Evolutionary conservation across 2,888 invertebrate species (phyloP), one percentile per base, ranked within the genome.

Genomic region (Apocheima hispidaria): DNA sequence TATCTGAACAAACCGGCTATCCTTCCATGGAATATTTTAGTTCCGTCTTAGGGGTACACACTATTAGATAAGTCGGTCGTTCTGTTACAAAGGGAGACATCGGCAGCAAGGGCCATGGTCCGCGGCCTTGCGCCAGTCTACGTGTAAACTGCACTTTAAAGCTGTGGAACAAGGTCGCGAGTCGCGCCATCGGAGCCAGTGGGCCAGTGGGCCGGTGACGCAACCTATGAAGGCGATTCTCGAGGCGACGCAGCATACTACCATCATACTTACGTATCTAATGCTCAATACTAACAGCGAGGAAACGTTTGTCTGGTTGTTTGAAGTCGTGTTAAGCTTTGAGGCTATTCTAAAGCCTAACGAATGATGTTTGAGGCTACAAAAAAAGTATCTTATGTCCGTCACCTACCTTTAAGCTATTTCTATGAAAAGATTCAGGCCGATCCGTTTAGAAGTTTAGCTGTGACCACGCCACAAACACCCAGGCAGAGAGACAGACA

Each of bases 171-270:
- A 51, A 51, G 58, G 58, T 38, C 16, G 58, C 10, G 26, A 26
- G 16, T 44, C 30, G 16, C 10, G n/a, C n/a, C 18, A 36, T 12
- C 20, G 38, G 38, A 59, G 64, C 20, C 66, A 66, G 59, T 66
- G 56, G 52, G 66, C 63, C 66, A 64, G 50, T 55, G 28, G 58
- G 41, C 28, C 56, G 60, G 55, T 54, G 49, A 64, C 63, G 54
- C 58, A 63, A 58, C 41, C 18, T 10, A 14, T 16, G 18, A 20
- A 33, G 49, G 21, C 16, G 20, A 30, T 44, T n/a, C n/a, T n/a
- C n/a, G n/a, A n/a, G 35, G 35, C 49, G 35, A 33, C 48, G 46
- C 55, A 38, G 48, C 23, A 43, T 18, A 2, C 30, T 3, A 40
- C 41, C 41, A 14, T 16, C 43, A 26, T n/a, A 14, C 21, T 21